Percentiles rank a stretch among this genome's conserved stretches.
Evolutionary conservation across 2,113 vertebrate species (phyloP).

Genomic region (Gavia stellata): DNA sequence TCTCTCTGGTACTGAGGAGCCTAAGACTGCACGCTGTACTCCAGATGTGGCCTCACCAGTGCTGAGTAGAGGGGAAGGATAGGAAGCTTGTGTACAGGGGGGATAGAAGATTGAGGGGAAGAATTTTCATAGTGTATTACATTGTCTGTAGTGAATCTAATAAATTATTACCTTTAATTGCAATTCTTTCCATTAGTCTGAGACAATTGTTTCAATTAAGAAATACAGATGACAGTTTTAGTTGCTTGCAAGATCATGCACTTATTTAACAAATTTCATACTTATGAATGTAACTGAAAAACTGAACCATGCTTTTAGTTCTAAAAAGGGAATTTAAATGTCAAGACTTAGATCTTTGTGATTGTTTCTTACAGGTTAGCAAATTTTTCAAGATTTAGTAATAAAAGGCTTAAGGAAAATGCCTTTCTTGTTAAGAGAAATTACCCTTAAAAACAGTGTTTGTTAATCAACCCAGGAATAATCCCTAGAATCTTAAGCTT

Average conservation of each 20-base stretch:
- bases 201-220: background rate
- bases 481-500: background rate
- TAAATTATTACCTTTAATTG: background rate
- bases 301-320: background rate
- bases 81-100: background rate
- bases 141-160: background rate
- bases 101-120: background rate
- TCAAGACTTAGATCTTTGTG: background rate
- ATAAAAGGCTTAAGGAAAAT: background rate
- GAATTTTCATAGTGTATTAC: background rate
- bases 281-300: background rate
- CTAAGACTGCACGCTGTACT: background rate
- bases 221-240: background rate
- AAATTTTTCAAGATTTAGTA: background rate
- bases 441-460: background rate
- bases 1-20: background rate
- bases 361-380: background rate
- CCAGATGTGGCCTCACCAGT: background rate
- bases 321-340: background rate
- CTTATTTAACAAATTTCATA: background rate
- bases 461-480: background rate
- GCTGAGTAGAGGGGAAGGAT: background rate
- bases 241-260: background rate
- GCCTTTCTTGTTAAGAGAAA: background rate
- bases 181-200: background rate